Evolutionary conservation across 2,888 invertebrate species (phyloP).

Genomic region (Xylocampa areola): DNA sequence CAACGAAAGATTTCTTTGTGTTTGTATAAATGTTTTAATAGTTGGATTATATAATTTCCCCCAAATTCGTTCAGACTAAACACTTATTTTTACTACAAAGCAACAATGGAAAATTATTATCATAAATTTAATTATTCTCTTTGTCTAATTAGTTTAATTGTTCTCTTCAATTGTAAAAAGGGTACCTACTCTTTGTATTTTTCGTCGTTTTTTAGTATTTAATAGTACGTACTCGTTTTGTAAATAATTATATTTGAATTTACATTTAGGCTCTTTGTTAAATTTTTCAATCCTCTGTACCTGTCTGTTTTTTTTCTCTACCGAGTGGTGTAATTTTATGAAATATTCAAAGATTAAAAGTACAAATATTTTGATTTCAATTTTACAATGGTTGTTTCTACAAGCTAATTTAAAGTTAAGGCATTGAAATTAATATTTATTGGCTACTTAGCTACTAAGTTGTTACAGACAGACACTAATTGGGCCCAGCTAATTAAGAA

Average conservation of each 20-base stretch:
- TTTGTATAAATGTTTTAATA: constrained; percentile 16
- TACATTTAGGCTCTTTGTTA: background rate
- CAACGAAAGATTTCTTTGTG: constrained; percentile 42
- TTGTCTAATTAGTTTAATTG: background rate
- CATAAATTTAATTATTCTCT: background rate
- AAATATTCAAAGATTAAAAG: background rate
- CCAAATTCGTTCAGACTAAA: background rate
- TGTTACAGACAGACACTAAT: constrained; percentile 53
- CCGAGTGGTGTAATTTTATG: too few relatives aligned
- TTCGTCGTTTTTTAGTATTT: background rate
- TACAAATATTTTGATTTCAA: background rate
- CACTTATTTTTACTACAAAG: background rate
- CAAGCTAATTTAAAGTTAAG: constrained; percentile 12
- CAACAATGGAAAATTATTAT: background rate
- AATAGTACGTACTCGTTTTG: too few relatives aligned
- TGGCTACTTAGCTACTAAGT: constrained; percentile 29
- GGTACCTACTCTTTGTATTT: background rate
- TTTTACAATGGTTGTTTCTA: background rate
- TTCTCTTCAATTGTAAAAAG: background rate
- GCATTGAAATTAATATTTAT: constrained; percentile 23
- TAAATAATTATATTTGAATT: background rate
- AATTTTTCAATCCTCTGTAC: background rate
- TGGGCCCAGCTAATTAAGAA: constrained; percentile 62
- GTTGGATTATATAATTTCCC: constrained; percentile 1
- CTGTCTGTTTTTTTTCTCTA: background rate